phyloP scores from a whole-genome alignment of 2,888 invertebrate species.

The Drosophila sordidula region DNA sequence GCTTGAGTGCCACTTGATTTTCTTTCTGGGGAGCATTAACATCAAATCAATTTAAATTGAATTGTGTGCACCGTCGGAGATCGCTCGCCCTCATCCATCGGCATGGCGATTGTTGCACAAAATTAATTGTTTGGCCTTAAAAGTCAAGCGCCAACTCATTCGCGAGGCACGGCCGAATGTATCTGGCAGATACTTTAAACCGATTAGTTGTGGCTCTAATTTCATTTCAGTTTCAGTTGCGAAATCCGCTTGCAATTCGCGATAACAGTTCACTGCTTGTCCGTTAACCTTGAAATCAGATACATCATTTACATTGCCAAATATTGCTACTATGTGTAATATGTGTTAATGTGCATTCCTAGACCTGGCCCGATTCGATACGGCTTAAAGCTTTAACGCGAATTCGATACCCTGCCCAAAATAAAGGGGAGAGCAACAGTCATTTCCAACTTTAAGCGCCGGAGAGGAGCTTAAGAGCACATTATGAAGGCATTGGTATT shows the following conservation, averaged over 20 bases:
- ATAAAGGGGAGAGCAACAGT: not conserved
- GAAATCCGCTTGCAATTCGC: slow-evolving; percentile 42
- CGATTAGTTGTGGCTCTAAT: slow-evolving; percentile 68
- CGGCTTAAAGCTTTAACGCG: slow-evolving; percentile 31
- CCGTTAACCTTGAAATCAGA: slow-evolving; percentile 48
- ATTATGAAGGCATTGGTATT: slow-evolving; percentile 1
- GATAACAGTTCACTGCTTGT: slow-evolving; percentile 47
- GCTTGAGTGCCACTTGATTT: slow-evolving; percentile 40
- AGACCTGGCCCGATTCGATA: slow-evolving; percentile 16
- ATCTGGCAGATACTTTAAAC: slow-evolving; percentile 56
- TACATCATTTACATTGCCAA: slow-evolving; percentile 10
- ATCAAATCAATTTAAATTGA: slow-evolving; percentile 37
- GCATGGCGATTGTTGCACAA: slow-evolving; percentile 58
- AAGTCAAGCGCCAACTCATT: slow-evolving; percentile 38
- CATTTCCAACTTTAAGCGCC: not conserved
- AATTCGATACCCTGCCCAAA: not conserved
- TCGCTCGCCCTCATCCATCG: slow-evolving; percentile 53
- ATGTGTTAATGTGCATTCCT: slow-evolving; percentile 50
- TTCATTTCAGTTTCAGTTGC: slow-evolving; percentile 44
- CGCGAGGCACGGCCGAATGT: slow-evolving; percentile 28
- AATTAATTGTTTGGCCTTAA: slow-evolving; percentile 71
- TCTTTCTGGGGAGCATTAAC: slow-evolving; percentile 22
- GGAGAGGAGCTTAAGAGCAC: not conserved
- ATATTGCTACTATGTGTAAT: slow-evolving; percentile 22
- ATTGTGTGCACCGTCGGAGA: slow-evolving; percentile 47